Percentiles rank a stretch among this genome's conserved stretches.
phyloP scores from a whole-genome alignment of 2,797 vertebrate species.

The Margarornis squamiger region DNA sequence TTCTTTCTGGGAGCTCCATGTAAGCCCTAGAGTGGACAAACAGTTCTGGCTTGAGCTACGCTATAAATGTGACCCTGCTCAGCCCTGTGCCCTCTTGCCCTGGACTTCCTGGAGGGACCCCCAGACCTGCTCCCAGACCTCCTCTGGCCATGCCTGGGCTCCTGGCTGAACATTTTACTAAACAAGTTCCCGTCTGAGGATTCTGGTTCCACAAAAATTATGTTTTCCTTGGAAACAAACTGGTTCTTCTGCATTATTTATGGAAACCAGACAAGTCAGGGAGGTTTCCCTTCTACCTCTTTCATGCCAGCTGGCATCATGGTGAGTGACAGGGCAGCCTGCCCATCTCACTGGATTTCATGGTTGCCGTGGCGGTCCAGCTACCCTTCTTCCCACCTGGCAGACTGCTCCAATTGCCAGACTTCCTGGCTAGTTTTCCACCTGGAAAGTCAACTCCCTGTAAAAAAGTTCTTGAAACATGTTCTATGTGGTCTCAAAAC shows the following conservation, averaged over 20 bases:
- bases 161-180: neutral
- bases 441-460: neutral
- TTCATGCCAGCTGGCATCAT: neutral
- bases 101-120: neutral
- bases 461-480: neutral
- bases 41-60: neutral
- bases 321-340: neutral
- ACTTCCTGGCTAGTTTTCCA: neutral
- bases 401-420: neutral
- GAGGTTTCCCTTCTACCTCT: neutral
- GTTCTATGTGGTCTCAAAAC: neutral
- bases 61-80: neutral
- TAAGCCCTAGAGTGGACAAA: accelerated
- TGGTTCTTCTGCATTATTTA: neutral
- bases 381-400: neutral
- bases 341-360: neutral
- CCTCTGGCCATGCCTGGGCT: neutral
- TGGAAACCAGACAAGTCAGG: neutral
- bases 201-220: neutral
- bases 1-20: neutral
- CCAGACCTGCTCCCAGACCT: neutral
- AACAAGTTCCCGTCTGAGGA: neutral
- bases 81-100: neutral
- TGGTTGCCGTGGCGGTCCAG: neutral
- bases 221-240: neutral